These are phyloP conservation scores for Sinonovacula constricta DNA, from an alignment of 1,140 invertebrate species.

Conservation along the genomic window DNA sequence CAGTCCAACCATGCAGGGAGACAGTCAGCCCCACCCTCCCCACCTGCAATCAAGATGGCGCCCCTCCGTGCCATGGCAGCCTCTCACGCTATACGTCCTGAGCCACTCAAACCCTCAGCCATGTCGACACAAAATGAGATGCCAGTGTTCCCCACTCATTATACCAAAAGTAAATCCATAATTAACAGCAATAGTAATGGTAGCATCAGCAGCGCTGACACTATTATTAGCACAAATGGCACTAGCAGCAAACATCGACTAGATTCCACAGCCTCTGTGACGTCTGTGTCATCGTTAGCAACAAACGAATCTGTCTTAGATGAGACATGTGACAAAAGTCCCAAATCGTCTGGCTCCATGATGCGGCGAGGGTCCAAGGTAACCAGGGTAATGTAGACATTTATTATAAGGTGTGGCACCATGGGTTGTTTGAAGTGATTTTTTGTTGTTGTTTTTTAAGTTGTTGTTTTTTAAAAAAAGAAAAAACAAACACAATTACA, in stretches of 20 bases:
- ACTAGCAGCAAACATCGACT: no score
- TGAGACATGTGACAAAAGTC: background rate
- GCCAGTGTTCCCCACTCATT: no score
- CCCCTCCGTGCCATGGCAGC: background rate
- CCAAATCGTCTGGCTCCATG: background rate
- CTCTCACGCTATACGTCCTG: conserved; percentile 22
- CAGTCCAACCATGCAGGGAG: background rate
- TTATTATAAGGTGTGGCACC: conserved; percentile 51
- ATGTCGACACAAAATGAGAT: no score
- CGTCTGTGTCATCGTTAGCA: no score
- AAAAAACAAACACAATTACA: background rate
- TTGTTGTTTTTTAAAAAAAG: background rate
- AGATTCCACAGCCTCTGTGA: no score
- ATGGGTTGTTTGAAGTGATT: conserved; percentile 15
- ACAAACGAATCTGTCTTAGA: no score
- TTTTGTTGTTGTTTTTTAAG: background rate
- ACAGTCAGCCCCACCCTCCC: background rate
- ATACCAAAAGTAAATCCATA: no score
- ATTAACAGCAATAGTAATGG: no score
- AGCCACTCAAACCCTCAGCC: conserved; percentile 27
- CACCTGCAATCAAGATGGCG: conserved; percentile 21
- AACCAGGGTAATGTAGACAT: conserved; percentile 53
- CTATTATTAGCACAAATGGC: no score
- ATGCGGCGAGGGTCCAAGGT: conserved; percentile 41
- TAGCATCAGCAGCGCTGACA: no score